Conservation (phyloP, 2,113 vertebrate genomes). For the Uropsilus gracilis region DNA sequence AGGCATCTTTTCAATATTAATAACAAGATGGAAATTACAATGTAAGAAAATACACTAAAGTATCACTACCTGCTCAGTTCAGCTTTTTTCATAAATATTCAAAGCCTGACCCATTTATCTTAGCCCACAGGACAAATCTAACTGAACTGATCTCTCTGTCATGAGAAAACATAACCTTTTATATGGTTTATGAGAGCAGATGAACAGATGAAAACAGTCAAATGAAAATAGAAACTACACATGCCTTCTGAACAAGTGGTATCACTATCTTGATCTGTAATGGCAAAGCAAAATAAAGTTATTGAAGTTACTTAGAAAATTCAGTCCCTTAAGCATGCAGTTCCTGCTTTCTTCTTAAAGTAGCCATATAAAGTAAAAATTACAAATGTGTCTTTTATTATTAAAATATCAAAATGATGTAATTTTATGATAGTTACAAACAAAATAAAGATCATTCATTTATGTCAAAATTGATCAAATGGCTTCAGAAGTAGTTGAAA, state of each 20-base stretch:
- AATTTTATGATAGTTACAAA: not conserved
- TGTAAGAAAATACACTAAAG: conserved; percentile 34
- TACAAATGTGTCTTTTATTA: not conserved
- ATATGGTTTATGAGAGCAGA: conserved; percentile 26
- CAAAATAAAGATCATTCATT: not conserved
- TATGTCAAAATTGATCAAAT: not conserved
- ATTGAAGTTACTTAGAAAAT: conserved; percentile 20
- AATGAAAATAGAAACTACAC: not conserved
- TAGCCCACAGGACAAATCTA: conserved; percentile 37
- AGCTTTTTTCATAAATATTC: conserved; percentile 70
- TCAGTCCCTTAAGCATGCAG: not conserved
- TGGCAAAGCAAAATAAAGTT: conserved; percentile 32
- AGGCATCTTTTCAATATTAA: not conserved
- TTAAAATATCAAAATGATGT: not conserved
- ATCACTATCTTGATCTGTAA: not conserved
- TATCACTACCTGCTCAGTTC: not conserved
- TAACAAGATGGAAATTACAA: conserved; percentile 14
- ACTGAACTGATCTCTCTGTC: conserved; percentile 39
- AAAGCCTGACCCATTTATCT: conserved; percentile 57
- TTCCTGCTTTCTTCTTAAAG: not conserved
- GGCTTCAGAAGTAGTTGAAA: not conserved
- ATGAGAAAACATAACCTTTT: conserved; percentile 57
- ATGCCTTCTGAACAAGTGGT: not conserved
- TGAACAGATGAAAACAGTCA: not conserved
- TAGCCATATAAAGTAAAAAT: not conserved